Base-by-base conservation (phyloP, 2,113 vertebrate species). In the Esox niger region DNA sequence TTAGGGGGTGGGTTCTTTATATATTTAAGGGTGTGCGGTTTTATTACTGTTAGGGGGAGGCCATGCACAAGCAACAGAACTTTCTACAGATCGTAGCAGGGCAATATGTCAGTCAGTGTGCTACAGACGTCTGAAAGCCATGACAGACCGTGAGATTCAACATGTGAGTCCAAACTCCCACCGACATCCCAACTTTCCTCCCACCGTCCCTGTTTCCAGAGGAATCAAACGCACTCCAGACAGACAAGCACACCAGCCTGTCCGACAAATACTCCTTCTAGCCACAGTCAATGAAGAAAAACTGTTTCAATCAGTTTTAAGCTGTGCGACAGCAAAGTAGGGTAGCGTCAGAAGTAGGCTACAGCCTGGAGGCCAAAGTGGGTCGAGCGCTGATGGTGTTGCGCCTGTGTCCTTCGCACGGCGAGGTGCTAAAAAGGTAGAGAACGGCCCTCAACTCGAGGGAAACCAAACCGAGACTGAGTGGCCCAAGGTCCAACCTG, bases 331-430 rank as follows among this genome's bases (percentile, higher is more conserved):
- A 74, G 69, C 73, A 87, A 89, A 88, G 86, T 90, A 90, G 88
- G 85, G 74, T 89, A 86, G 54, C 38, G 13, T 15, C 27, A 80
- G 86, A 91, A 91, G 83, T 91, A 91, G 88, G 90, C 88, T 88
- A 88, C 78, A 81, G 69, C 60, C n/a, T n/a, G n/a, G n/a, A n/a
- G n/a, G n/a, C n/a, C n/a, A n/a, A 91, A 87, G 71, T 91, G 80
- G 88, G 90, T 88, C 88, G 68, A 71, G 21, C 47, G 55, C 75
- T 71, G 72, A 69, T 66, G 79, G 64, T 61, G 70, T 77, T 35
- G 57, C 49, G 77, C 81, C 81, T 79, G 74, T 52, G 79, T 84
- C 78, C 87, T 84, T 75, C 64, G 84, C 15, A 27, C 29, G 31
- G 29, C 77, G 55, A 79, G 69, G 68, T 64, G 31, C 23, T 17